Percentiles rank a stretch among this genome's conserved stretches.
phyloP scores from a whole-genome alignment of 2,888 invertebrate species.

The Spodoptera littoralis region DNA sequence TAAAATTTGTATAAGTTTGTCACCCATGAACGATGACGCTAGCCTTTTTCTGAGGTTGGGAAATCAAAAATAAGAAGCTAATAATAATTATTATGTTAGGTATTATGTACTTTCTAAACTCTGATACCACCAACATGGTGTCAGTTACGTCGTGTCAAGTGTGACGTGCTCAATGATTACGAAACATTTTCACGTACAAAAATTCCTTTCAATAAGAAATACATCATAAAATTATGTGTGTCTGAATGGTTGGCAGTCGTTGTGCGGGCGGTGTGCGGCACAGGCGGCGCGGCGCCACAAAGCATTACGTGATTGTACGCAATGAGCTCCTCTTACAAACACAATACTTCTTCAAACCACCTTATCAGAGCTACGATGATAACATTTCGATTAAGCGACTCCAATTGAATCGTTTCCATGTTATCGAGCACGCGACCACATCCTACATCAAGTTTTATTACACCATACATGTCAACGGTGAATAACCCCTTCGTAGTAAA shows the following conservation, averaged over 20 bases:
- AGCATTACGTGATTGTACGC: slow-evolving; percentile 62
- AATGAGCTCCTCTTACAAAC: slow-evolving; percentile 54
- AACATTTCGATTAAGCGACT: slow-evolving; percentile 73
- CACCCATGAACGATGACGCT: too few species aligned
- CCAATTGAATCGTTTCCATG: slow-evolving; percentile 71
- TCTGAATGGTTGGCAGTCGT: slow-evolving; percentile 23
- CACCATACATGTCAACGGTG: slow-evolving; percentile 35
- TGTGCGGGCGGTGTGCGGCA: slow-evolving; percentile 2
- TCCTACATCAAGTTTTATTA: slow-evolving; percentile 42
- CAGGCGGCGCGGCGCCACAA: slow-evolving; percentile 15
- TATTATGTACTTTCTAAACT: slow-evolving; percentile 18
- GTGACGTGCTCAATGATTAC: slow-evolving; percentile 14
- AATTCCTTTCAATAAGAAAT: slow-evolving; percentile 25
- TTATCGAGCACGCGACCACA: slow-evolving; percentile 61
- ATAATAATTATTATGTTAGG: not conserved
- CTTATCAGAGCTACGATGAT: slow-evolving; percentile 71
- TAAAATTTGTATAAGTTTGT: too few species aligned
- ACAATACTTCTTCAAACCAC: slow-evolving; percentile 55
- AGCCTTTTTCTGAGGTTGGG: too few species aligned
- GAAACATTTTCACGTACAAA: slow-evolving; percentile 16
- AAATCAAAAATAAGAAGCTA: slow-evolving; percentile 2
- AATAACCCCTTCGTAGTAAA: slow-evolving; percentile 26
- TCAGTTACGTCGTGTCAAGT: slow-evolving; percentile 8
- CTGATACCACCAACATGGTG: slow-evolving; percentile 2
- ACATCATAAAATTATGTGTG: slow-evolving; percentile 20